Evolutionary conservation across 2,797 vertebrate species (phyloP), one percentile per base, ranked within the genome.

Genomic region (Tokudaia muenninki): DNA sequence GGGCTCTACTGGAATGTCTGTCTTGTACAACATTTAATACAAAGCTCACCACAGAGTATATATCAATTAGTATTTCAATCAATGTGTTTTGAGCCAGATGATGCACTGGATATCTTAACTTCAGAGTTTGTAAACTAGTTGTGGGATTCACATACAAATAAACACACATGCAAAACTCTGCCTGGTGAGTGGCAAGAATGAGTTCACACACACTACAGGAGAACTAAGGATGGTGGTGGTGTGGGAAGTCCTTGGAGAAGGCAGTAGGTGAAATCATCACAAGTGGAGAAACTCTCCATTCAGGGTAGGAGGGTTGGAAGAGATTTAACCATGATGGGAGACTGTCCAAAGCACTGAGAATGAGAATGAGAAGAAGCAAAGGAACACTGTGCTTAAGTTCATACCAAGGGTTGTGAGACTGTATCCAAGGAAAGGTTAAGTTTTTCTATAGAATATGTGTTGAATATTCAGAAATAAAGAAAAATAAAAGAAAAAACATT

Each of bases 401-500:
- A 63, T 44, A 52, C 6, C 21, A 92, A 86, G 67, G 90, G 6
- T 95, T 31, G 4, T 80, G 44, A 65, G 17, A 78, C 24, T 80
- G 84, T 92, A 34, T 37, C 37, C 70, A 82, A 93, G 24, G 21
- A 31, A 92, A 52, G 24, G 90, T 52, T 41, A 21, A 83, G 4
- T 19, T 94, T 74, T 86, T 63, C 47, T 80, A 84, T 16, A 65
- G 41, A 78, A 81, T 2, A 78, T 70, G 17, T 65, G 70, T 52
- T 79, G 50, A 0, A 65, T 31, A 92, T 94, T 93, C 41, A 79
- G 37, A 72, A 70, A 19, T 80, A 26, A 83, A 57, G 72, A 84
- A 6, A 47, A 93, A 82, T 57, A 61, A 89, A 95, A 79, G 4
- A 22, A 47, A n/a, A 94, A 95, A 97, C 47, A 63, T 61, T 94